A percentile compares a stretch with the other conserved stretches of the same genome.
Conservation (phyloP, 2,113 vertebrate genomes). For the Malurus melanocephalus region DNA sequence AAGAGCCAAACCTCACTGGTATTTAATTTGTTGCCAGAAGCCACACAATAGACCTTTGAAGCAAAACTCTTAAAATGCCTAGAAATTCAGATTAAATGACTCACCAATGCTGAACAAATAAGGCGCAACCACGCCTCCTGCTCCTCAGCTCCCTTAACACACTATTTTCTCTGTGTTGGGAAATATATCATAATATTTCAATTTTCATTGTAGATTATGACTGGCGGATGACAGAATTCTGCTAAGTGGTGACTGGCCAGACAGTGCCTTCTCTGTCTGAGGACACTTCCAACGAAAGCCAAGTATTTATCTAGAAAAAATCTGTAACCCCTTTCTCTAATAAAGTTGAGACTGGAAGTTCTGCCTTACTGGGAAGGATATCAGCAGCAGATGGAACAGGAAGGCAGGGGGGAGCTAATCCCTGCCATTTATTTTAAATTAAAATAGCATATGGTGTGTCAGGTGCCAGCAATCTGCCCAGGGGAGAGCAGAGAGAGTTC, state of each 20-base stretch:
- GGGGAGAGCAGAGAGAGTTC: neutral
- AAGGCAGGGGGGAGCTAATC: neutral
- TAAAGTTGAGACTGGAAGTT: neutral
- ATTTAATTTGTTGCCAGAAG: constrained; percentile 66
- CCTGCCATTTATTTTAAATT: neutral
- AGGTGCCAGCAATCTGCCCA: neutral
- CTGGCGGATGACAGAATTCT: constrained; percentile 24
- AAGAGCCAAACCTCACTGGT: constrained; percentile 59
- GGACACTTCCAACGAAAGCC: neutral
- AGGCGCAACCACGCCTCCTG: constrained; percentile 22
- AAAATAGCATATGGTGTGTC: neutral
- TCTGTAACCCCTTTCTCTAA: neutral
- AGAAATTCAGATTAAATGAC: constrained; percentile 70
- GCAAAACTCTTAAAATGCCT: constrained; percentile 66
- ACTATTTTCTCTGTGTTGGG: constrained; percentile 49
- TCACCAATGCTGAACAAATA: constrained; percentile 59
- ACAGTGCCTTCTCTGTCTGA: neutral
- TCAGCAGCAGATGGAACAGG: neutral
- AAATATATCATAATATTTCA: constrained; percentile 59
- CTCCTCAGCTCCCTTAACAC: constrained; percentile 29
- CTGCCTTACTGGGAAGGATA: neutral
- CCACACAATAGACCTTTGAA: constrained; percentile 68
- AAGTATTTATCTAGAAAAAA: neutral
- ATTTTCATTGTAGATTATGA: constrained; percentile 33
- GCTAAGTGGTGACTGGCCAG: neutral